Evolutionary conservation across 1,140 invertebrate species (phyloP).

Genomic region (Zaprionus kolodkinae): DNA sequence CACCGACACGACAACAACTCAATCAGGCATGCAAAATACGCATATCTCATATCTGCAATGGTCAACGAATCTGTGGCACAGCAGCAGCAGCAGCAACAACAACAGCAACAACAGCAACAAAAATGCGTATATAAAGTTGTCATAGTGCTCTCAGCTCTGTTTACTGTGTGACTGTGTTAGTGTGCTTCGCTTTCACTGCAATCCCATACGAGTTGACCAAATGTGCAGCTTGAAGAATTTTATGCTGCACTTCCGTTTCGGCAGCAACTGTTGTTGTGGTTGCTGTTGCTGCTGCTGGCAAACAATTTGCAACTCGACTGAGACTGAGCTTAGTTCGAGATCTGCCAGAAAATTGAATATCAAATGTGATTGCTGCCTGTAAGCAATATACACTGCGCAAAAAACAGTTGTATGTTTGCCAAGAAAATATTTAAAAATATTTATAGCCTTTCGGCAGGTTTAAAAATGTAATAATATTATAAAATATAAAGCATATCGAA

Average conservation of each 20-base stretch:
- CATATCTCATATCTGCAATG: constrained; percentile 44
- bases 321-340: neutral
- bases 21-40: constrained; percentile 52
- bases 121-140: constrained; percentile 23
- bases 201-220: constrained; percentile 17
- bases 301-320: neutral
- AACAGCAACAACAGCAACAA: too few species aligned
- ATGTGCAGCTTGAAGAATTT: constrained; percentile 60
- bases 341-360: constrained; percentile 32
- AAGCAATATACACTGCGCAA: constrained; percentile 1
- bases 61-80: constrained; percentile 23
- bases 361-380: constrained; percentile 6
- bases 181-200: constrained; percentile 30
- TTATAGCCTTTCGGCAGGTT: too few species aligned
- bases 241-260: constrained; percentile 63
- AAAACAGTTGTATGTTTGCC: neutral
- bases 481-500: too few species aligned
- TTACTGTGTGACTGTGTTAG: constrained; percentile 6
- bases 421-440: neutral
- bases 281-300: constrained; percentile 19
- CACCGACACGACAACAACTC: constrained; percentile 15
- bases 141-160: constrained; percentile 36
- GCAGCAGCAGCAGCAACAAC: neutral
- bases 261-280: constrained; percentile 37
- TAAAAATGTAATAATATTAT: too few species aligned